Conservation (phyloP, 2,888 invertebrate species). For the Drosophila infuscata region DNA sequence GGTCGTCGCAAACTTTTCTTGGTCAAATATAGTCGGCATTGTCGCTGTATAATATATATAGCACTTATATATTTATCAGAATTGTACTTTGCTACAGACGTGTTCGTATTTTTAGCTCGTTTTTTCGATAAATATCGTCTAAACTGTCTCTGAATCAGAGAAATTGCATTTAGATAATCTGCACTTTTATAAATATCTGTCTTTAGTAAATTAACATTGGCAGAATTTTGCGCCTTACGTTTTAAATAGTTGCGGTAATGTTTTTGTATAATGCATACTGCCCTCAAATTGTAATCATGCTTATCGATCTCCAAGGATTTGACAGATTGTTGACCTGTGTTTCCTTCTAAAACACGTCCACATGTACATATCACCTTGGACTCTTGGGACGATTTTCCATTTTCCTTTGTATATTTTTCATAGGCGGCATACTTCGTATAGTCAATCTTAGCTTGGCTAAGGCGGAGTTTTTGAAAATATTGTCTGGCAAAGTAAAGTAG, state of each 20-base stretch:
- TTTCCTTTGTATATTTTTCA: constrained; percentile 67
- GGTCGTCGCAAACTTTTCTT: constrained; percentile 27
- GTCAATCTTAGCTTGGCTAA: constrained; percentile 18
- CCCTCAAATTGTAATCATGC: constrained; percentile 31
- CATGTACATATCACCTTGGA: constrained; percentile 68
- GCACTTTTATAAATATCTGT: constrained; percentile 24
- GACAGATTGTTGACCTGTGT: neutral
- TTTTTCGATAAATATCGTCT: constrained; percentile 44
- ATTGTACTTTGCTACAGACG: constrained; percentile 11
- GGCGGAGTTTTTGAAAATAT: constrained; percentile 68
- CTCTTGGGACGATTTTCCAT: constrained; percentile 37
- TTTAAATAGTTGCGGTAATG: constrained; percentile 53
- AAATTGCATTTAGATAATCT: constrained; percentile 53
- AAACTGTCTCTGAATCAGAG: constrained; percentile 57
- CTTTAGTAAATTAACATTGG: neutral
- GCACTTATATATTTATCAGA: constrained; percentile 68
- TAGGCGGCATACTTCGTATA: constrained; percentile 58
- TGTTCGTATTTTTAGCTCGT: constrained; percentile 6
- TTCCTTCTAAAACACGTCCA: constrained; percentile 52
- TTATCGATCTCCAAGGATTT: neutral
- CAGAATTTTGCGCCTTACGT: constrained; percentile 13
- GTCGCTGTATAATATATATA: constrained; percentile 75
- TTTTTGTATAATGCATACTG: constrained; percentile 59
- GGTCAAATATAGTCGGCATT: constrained; percentile 64
- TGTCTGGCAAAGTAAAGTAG: constrained; percentile 69